These are phyloP conservation scores for Rhopilema esculentum DNA, from an alignment of 30 jellyfish, hydroid and myxozoan species.

Conservation along the genomic window DNA sequence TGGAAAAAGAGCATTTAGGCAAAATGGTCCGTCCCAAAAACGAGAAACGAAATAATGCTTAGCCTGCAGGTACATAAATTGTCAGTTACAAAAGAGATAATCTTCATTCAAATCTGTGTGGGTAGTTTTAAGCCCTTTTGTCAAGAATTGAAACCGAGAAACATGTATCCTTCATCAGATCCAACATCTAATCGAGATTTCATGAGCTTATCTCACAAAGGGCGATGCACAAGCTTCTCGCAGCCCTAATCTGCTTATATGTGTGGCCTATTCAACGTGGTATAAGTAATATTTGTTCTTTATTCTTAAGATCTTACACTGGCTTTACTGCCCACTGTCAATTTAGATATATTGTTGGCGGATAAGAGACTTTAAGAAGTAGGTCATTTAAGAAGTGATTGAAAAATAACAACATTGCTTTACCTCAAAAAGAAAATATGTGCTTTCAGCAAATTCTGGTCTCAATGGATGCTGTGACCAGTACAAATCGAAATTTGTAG, in stretches of 20 bases:
- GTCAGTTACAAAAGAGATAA: neutral
- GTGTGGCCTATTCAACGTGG: too few relatives aligned
- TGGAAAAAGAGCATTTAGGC: neutral
- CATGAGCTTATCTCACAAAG: neutral
- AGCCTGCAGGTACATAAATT: neutral
- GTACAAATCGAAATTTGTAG: constrained; percentile 80
- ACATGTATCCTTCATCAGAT: neutral
- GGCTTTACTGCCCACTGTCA: neutral
- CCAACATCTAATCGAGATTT: neutral
- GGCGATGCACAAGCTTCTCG: neutral
- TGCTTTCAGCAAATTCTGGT: constrained; percentile 97
- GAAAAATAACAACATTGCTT: neutral
- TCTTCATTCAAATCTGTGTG: neutral
- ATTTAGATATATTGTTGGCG: too few relatives aligned
- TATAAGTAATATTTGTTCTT: too few relatives aligned
- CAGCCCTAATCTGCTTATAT: neutral
- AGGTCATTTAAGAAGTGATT: too few relatives aligned
- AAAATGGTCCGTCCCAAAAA: neutral
- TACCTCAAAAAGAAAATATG: constrained; percentile 91
- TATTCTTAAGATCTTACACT: too few relatives aligned
- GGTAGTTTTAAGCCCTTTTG: neutral
- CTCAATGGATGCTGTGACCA: constrained; percentile 98
- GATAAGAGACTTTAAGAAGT: too few relatives aligned
- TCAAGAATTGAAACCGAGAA: neutral
- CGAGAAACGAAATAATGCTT: neutral